A percentile compares a stretch with the other conserved stretches of the same genome.
Conservation (phyloP, 2,888 invertebrate species). For the Galeruca laticollis region DNA sequence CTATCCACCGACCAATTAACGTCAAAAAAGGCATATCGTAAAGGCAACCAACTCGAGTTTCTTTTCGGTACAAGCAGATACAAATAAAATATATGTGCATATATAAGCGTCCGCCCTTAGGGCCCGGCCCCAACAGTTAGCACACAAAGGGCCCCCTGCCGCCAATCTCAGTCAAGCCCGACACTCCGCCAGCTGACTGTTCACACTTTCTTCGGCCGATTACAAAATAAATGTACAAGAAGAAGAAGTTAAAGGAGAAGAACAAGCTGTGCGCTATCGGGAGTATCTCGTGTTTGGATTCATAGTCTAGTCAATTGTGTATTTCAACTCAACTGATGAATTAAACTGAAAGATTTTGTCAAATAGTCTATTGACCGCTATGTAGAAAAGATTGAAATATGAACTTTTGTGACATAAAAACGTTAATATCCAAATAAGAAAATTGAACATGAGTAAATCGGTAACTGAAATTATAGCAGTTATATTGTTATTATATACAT, state of each 20-base stretch:
- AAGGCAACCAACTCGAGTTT: constrained; percentile 18
- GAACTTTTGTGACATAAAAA: no score
- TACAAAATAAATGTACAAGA: constrained; percentile 41
- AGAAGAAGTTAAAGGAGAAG: constrained; percentile 23
- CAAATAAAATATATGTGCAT: constrained; percentile 55
- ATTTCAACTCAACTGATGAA: not conserved
- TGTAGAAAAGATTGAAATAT: not conserved
- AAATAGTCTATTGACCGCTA: no score
- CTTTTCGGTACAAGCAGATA: constrained; percentile 38
- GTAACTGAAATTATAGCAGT: no score
- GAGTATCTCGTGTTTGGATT: constrained; percentile 14
- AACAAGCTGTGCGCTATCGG: constrained; percentile 26
- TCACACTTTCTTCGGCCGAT: constrained; percentile 55
- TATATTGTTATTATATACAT: no score
- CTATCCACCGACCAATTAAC: constrained; percentile 14
- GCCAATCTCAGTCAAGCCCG: constrained; percentile 59
- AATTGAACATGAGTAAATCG: no score
- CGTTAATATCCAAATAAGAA: no score
- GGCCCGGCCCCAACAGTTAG: constrained; percentile 63
- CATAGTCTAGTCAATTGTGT: constrained; percentile 11
- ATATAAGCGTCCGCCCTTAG: constrained; percentile 60
- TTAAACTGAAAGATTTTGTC: not conserved
- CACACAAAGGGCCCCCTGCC: constrained; percentile 62
- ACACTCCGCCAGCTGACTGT: constrained; percentile 60
- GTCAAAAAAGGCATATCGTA: constrained; percentile 12